Evolutionary conservation across 2,113 vertebrate species (phyloP), one percentile per base, ranked within the genome.

Genomic region (Oxygymnocypris stewartii): DNA sequence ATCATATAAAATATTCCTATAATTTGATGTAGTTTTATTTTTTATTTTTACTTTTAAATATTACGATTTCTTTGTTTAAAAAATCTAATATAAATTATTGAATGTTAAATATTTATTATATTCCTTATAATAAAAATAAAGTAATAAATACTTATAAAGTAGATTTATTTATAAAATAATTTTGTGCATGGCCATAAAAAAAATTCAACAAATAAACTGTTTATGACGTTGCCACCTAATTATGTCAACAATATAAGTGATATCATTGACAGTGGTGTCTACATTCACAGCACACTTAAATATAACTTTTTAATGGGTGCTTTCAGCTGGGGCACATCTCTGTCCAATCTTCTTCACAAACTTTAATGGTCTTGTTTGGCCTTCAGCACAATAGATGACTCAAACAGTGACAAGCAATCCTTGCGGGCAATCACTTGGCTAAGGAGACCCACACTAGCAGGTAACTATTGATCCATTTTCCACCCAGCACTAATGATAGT

Each of bases 331-430:
- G 16, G 10, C 54, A 59, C 57, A 67, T 75, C 69, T 51, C 78
- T 67, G 8, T 28, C 11, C 49, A 69, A 67, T 85, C 76, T 73
- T n/a, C 81, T 74, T 59, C 31, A 54, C 54, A 61, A 74, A 76
- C 76, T 76, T 73, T 84, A 84, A 84, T 57, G 44, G 76, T 79
- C 65, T 84, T 47, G 85, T 86, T 79, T 79, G 16, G 63, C 57
- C 74, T 86, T 35, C 49, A 86, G 61, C 84, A 42, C 79, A 76
- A 63, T 77, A 23, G 40, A 47, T 81, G 73, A 23, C 35, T 84
- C 81, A 51, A 78, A 40, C 20, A 35, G 35, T 80, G 54, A 54
- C 69, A 87, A 82, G 28, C 85, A 75, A 37, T 63, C 85, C 73
- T 74, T 76, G 54, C 25, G n/a, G 82, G 57, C 78, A 81, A 80